These are phyloP conservation scores for Temnothorax unifasciatus DNA, from an alignment of 2,888 invertebrate species.

Conservation along the genomic window DNA sequence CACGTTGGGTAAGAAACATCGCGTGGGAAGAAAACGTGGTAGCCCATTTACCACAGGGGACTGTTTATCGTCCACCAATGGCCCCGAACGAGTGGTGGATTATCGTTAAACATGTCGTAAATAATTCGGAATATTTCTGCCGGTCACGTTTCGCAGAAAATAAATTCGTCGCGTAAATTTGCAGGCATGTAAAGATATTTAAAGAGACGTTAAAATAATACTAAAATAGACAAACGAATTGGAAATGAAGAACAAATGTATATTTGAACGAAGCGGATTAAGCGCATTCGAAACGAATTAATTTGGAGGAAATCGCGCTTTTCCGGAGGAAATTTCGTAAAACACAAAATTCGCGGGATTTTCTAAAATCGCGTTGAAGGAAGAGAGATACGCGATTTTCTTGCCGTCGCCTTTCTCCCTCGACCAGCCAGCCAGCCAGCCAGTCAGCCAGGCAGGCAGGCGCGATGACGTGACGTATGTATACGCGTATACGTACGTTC, in stretches of 20 bases:
- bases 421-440: neutral
- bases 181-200: neutral
- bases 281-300: neutral
- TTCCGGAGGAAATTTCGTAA: neutral
- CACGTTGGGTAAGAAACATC: slow-evolving; percentile 74
- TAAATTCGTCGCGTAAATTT: neutral
- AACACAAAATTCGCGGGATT: neutral
- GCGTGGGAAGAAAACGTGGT: slow-evolving; percentile 77
- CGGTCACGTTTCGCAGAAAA: neutral
- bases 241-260: no score
- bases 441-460: neutral
- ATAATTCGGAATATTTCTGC: slow-evolving; percentile 3
- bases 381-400: slow-evolving; percentile 11
- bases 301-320: neutral
- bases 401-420: slow-evolving; percentile 28
- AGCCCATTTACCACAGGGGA: slow-evolving; percentile 68
- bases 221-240: neutral
- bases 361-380: neutral
- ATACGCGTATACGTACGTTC: slow-evolving; percentile 42
- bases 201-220: neutral
- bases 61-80: slow-evolving; percentile 64
- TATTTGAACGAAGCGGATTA: neutral
- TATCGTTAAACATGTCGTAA: slow-evolving; percentile 13
- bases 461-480: slow-evolving; percentile 45
- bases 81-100: slow-evolving; percentile 14